Conservation (phyloP, 2,888 invertebrate genomes). For the Dynastes maya region DNA sequence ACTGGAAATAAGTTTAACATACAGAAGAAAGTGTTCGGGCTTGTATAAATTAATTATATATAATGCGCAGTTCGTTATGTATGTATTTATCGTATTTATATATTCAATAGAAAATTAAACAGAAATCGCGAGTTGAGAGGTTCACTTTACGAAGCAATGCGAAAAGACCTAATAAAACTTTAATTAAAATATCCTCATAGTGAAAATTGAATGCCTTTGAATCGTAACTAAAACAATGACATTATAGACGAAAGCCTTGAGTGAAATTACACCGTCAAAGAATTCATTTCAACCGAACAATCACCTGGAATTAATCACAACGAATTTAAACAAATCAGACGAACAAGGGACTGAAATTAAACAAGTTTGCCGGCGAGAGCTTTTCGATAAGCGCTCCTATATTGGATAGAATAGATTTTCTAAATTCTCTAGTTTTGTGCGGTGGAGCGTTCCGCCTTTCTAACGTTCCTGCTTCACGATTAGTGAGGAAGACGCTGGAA, state of each 20-base stretch:
- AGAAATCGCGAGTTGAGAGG: not conserved
- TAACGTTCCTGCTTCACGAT: constrained; percentile 40
- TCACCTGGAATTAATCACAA: constrained; percentile 64
- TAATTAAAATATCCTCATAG: constrained; percentile 56
- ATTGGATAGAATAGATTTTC: constrained; percentile 54
- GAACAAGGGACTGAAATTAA: constrained; percentile 59
- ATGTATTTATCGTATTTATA: not conserved
- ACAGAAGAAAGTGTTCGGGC: too few relatives aligned
- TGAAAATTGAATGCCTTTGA: constrained; percentile 50
- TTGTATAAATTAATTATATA: too few relatives aligned
- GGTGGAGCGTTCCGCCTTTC: constrained; percentile 53
- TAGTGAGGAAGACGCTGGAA: constrained; percentile 11
- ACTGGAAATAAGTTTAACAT: too few relatives aligned
- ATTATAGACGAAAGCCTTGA: constrained; percentile 42
- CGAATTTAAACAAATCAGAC: constrained; percentile 62
- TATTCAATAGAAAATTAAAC: not conserved
- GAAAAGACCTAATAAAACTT: constrained; percentile 54
- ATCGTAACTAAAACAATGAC: constrained; percentile 48
- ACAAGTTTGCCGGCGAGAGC: constrained; percentile 58
- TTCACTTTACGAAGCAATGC: not conserved
- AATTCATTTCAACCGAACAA: constrained; percentile 65
- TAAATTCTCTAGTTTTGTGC: constrained; percentile 54
- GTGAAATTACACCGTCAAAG: constrained; percentile 64
- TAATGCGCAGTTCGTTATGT: not conserved
- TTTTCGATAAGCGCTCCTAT: constrained; percentile 55